Base-by-base conservation (phyloP, 2,113 vertebrate species). In the Zosterops lateralis region DNA sequence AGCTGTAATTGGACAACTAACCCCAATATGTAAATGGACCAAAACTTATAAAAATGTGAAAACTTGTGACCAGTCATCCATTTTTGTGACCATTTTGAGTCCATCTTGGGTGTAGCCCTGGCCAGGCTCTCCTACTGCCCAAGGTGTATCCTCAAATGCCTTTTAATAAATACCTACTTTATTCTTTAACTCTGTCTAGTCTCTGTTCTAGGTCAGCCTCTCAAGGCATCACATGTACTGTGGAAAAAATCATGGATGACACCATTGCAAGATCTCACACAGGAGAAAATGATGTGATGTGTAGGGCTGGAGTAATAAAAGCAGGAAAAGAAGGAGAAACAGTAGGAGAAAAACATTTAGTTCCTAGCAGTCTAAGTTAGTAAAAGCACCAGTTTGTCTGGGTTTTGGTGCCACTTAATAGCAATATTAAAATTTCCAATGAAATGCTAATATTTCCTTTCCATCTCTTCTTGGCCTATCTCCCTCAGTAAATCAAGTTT, bases 381-480 rank as follows among this genome's bases (percentile, higher is more conserved):
- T 92, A 96, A 95, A 96, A 97, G 32, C 45, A 95, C 26, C 53
- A 67, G 44, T 26, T 78, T 89, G 48, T 93, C 70, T 92, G 42
- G 51, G 34, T 3, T 87, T 92, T 82, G 47, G 47, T 83, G 45
- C 72, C 67, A 72, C 76, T 95, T 92, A 92, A 93, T 77, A 53
- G 92, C 79, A 93, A 18, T 85, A 94, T 97, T 94, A 97, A 97
- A 92, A 88, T 96, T 78, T 75, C 38, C 71, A 86, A 75, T 67
- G 19, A 95, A 92, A 96, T 84, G 48, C 26, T 93, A 93, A 68
- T 93, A 89, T 87, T 95, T 94, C 48, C 50, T 17, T 96, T 91
- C 82, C 61, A n/a, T 56, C 29, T 86, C 61, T 80, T 83, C 90
- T 75, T 60, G 42, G 26, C n/a, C 47, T 57, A 64, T 34, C 14